Conservation (phyloP, 2,113 vertebrate genomes). For the Paramisgurnus dabryanus region DNA sequence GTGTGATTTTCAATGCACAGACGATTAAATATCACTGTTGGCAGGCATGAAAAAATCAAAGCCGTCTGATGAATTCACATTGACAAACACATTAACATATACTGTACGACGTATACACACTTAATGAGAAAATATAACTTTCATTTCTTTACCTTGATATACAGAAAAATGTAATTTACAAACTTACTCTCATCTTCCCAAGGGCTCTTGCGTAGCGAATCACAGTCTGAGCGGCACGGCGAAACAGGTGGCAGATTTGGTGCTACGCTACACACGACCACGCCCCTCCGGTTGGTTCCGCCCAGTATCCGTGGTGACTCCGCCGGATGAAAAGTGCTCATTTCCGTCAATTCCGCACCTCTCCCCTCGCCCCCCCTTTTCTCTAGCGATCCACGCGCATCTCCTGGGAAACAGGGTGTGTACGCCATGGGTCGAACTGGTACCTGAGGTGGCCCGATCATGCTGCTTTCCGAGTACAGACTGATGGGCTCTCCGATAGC, state of each 20-base stretch:
- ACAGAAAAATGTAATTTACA: background rate
- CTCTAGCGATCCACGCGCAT: conserved; percentile 86
- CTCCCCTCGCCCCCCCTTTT: conserved; percentile 84
- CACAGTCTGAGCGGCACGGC: conserved; percentile 90
- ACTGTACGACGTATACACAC: too few species aligned
- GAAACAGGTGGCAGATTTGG: conserved; percentile 89
- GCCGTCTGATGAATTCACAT: conserved; percentile 18
- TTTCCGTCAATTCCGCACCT: conserved; percentile 86
- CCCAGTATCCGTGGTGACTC: conserved; percentile 89
- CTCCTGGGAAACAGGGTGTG: conserved; percentile 92
- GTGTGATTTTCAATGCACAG: background rate
- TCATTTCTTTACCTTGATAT: too few species aligned
- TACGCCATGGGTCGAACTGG: conserved; percentile 96
- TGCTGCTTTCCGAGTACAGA: conserved; percentile 51
- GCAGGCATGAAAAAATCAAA: conserved; percentile 16
- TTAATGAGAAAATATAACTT: too few species aligned
- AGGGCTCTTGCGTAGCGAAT: conserved; percentile 88
- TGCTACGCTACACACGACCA: conserved; percentile 95
- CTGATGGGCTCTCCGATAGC: conserved; percentile 84
- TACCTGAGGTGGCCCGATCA: conserved; percentile 84
- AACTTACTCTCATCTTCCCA: conserved; percentile 89
- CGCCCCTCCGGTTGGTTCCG: conserved; percentile 81
- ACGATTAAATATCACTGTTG: conserved; percentile 16
- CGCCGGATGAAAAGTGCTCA: conserved; percentile 90
- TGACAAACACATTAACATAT: conserved; percentile 1